Conservation (phyloP, 2,888 invertebrate genomes). For the Timandra comae region DNA sequence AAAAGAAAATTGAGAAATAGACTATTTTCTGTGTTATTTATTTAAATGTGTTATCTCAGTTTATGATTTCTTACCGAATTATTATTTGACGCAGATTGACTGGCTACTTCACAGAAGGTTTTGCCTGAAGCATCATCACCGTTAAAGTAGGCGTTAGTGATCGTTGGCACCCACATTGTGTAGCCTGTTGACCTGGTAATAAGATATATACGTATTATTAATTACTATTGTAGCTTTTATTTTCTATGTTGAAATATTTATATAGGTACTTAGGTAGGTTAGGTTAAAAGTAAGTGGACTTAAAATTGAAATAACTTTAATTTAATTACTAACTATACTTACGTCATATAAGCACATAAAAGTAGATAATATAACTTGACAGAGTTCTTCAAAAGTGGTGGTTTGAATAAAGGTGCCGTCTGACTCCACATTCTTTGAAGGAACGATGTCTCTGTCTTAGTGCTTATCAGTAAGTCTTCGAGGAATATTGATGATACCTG, state of each 20-base stretch:
- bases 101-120: constrained; percentile 56
- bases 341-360: constrained; percentile 61
- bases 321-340: constrained; percentile 22
- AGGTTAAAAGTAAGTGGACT: no score
- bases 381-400: constrained; percentile 50
- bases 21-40: no score
- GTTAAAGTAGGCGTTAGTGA: constrained; percentile 55
- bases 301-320: no score
- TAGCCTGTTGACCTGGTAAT: constrained; percentile 51
- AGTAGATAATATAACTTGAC: constrained; percentile 51
- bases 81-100: constrained; percentile 27
- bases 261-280: no score
- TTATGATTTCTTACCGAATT: constrained; percentile 38
- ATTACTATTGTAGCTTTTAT: no score
- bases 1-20: no score
- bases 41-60: no score
- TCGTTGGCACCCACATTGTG: constrained; percentile 61
- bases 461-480: constrained; percentile 29
- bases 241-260: no score
- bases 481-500: constrained; percentile 39
- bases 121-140: constrained; percentile 37
- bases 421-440: constrained; percentile 53
- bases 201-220: not conserved
- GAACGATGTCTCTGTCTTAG: constrained; percentile 25
- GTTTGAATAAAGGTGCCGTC: constrained; percentile 57